phyloP scores from a whole-genome alignment of 2,888 invertebrate genomes.

The Drosophila anceps region DNA sequence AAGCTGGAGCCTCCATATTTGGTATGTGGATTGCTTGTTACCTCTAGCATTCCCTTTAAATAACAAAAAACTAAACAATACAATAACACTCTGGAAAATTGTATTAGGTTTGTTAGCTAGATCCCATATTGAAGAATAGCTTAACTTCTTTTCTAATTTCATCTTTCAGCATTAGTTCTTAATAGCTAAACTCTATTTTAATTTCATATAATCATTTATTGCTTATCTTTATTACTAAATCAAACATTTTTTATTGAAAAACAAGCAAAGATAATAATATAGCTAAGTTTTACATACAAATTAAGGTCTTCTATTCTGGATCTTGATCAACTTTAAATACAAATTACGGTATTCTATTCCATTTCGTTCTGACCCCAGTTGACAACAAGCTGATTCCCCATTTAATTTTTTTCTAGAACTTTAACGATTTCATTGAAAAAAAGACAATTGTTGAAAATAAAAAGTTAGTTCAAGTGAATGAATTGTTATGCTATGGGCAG shows the following conservation, averaged over 20 bases:
- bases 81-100: no score
- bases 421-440: slow-evolving; percentile 1
- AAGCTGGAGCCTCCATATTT: no score
- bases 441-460: not conserved
- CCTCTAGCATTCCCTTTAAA: no score
- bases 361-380: not conserved
- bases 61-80: no score
- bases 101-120: no score
- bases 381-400: not conserved
- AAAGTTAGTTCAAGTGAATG: slow-evolving; percentile 5
- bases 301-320: not conserved
- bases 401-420: slow-evolving; percentile 1
- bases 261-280: not conserved
- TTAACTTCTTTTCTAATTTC: no score
- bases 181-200: not conserved
- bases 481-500: slow-evolving; percentile 35
- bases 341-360: not conserved
- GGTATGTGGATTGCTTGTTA: no score
- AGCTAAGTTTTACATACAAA: not conserved
- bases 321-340: not conserved
- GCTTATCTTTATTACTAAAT: not conserved
- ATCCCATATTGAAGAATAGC: no score
- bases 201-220: not conserved
- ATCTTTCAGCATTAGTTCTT: not conserved
- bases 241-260: not conserved